Conservation (phyloP, 2,797 vertebrate genomes). For the Rhinoraja longicauda region DNA sequence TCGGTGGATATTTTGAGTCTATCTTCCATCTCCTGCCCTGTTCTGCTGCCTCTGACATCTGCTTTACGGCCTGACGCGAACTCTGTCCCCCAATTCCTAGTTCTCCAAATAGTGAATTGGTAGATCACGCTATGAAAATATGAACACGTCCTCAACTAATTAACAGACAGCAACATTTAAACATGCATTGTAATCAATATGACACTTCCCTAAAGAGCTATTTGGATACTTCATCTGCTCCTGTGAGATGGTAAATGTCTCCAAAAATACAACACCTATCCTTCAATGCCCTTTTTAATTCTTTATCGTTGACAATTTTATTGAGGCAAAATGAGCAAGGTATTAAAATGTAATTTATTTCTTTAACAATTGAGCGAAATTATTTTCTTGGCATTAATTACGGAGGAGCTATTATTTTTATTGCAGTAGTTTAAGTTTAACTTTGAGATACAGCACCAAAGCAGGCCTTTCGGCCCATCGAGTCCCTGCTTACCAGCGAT, state of each 20-base stretch:
- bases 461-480: too few relatives aligned
- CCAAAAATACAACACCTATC: neutral
- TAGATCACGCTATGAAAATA: neutral
- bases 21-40: too few relatives aligned
- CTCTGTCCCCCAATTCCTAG: too few relatives aligned
- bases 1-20: too few relatives aligned
- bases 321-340: neutral
- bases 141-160: neutral
- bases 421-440: too few relatives aligned
- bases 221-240: neutral
- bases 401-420: neutral
- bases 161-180: neutral
- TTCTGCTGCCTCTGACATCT: too few relatives aligned
- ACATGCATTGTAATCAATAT: neutral
- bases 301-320: neutral
- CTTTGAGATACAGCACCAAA: too few relatives aligned
- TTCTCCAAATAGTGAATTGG: too few relatives aligned
- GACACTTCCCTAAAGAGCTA: neutral
- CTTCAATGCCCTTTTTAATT: neutral
- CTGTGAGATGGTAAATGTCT: neutral
- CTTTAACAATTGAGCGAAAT: neutral
- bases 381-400: neutral
- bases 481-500: too few relatives aligned
- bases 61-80: too few relatives aligned
- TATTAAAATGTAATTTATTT: conserved; percentile 8